Evolutionary conservation across 2,888 invertebrate species (phyloP).

Genomic region (Nomada ruficornis): DNA sequence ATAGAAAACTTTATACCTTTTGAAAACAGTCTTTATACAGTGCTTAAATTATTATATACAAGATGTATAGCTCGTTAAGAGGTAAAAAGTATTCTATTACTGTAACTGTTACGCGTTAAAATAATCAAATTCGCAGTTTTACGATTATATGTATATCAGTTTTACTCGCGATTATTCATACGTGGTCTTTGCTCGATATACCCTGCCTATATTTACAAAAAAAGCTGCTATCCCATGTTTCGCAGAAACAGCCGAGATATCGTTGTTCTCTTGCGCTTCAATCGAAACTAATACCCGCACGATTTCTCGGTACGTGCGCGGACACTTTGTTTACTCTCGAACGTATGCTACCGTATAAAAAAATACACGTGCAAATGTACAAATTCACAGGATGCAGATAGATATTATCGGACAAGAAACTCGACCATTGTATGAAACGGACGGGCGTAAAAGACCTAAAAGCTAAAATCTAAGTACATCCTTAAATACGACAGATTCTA

Average conservation of each 20-base stretch:
- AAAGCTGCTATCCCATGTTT: conserved; percentile 39
- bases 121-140: conserved; percentile 55
- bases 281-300: conserved; percentile 27
- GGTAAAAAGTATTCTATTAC: conserved; percentile 74
- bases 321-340: conserved; percentile 32
- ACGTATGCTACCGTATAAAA: conserved; percentile 63
- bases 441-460: conserved; percentile 34
- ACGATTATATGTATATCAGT: conserved; percentile 45
- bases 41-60: conserved; percentile 83
- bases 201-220: conserved; percentile 82
- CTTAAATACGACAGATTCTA: conserved; percentile 8
- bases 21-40: conserved; percentile 83
- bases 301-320: conserved; percentile 25
- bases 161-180: conserved; percentile 58
- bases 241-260: conserved; percentile 28
- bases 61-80: conserved; percentile 75
- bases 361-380: conserved; percentile 50
- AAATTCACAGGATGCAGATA: conserved; percentile 44
- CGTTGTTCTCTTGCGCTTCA: conserved; percentile 32
- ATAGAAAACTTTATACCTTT: conserved; percentile 62
- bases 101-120: conserved; percentile 55
- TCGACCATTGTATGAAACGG: conserved; percentile 43
- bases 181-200: conserved; percentile 76
- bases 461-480: conserved; percentile 48
- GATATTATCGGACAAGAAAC: conserved; percentile 34